Evolutionary conservation across 1,140 invertebrate genomes (phyloP), one percentile per base, ranked within the genome.

Genomic region (Lepidurus arcticus): DNA sequence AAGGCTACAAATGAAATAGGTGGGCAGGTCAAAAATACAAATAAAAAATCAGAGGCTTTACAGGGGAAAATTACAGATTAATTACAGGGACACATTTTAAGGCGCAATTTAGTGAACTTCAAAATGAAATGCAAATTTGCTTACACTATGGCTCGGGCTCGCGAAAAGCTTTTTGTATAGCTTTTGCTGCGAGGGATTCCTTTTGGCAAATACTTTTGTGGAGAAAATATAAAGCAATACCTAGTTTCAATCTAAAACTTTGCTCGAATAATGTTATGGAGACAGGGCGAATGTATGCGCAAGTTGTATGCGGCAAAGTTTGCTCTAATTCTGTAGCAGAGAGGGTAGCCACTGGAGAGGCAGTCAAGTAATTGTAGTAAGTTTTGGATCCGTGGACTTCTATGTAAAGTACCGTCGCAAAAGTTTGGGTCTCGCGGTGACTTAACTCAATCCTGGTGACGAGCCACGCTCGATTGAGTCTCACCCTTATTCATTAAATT

Each of bases 391-490:
- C 8, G 21, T 13, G 13, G 53, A 65, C 13, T 34, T 34, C 34
- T 34, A 34, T 34, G 3, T 21, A 65, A 65, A 21, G 16, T 65
- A 65, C 53, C 53, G 53, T 65, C 53, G 53, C 53, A 65, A 47
- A 65, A 21, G 34, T 34, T 34, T 34, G 34, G 34, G 34, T 34
- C 34, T 65, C 53, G 53, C 34, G 13, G 13, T 65, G 9, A 65
- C 53, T 65, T 65, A n/a, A 13, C 53, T 65, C 53, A 65, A 65
- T 65, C 53, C 13, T 21, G 53, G 53, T 65, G 13, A 65, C 53
- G 47, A 65, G 53, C 8, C 53, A 13, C 53, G 53, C 53, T 65
- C 53, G 53, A 65, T 65, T 9, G 53, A 65, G 6, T 65, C 53
- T 13, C 53, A 65, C 9, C 53, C 53, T 65, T 65, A 65, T 65